Evolutionary conservation across 2,113 vertebrate genomes (phyloP).

Genomic region (Ovis canadensis): DNA sequence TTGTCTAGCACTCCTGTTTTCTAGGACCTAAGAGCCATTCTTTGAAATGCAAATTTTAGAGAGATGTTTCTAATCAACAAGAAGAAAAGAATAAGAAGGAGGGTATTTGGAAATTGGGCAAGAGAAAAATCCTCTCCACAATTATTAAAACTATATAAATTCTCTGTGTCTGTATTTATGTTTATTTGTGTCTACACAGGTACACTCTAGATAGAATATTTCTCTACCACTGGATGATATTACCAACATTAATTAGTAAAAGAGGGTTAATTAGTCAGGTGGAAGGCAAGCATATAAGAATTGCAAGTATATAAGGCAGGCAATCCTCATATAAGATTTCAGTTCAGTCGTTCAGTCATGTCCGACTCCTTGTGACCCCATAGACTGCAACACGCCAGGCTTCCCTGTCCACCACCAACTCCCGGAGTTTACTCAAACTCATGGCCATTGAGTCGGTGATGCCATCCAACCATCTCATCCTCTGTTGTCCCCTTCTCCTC

Average conservation of each 20-base stretch:
- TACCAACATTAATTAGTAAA: neutral
- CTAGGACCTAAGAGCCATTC: neutral
- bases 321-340: neutral
- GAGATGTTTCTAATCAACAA: neutral
- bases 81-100: neutral
- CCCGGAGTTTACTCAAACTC: neutral
- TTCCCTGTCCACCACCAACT: neutral
- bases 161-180: neutral
- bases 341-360: neutral
- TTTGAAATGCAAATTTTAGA: neutral
- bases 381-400: neutral
- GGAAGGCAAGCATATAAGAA: neutral
- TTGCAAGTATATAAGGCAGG: neutral
- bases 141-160: neutral
- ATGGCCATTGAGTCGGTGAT: neutral
- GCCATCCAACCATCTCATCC: neutral
- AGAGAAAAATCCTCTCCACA: neutral
- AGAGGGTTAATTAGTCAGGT: neutral
- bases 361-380: fast-evolving
- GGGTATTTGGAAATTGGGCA: neutral
- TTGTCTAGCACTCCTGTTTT: neutral
- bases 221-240: neutral
- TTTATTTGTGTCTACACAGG: neutral
- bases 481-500: neutral
- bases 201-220: neutral